Conservation (phyloP, 2,113 vertebrate genomes). For the Galemys pyrenaicus region DNA sequence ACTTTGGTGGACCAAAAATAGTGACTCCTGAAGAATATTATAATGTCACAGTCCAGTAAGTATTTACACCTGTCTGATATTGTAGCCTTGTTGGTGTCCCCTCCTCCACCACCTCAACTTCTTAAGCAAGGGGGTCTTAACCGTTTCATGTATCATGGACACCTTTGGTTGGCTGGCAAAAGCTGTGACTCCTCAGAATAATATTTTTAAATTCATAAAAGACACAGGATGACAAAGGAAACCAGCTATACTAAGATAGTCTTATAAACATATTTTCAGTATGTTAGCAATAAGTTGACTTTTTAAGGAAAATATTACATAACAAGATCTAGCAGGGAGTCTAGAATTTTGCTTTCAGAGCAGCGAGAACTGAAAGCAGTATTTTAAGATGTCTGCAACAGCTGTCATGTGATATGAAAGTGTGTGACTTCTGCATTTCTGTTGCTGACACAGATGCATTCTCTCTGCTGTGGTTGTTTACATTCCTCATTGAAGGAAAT, state of each 20-base stretch:
- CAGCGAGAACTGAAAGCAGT: neutral
- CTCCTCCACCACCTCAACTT: neutral
- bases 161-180: neutral
- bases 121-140: neutral
- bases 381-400: neutral
- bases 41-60: conserved; percentile 86
- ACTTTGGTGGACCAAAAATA: conserved; percentile 95
- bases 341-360: neutral
- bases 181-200: neutral
- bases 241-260: neutral
- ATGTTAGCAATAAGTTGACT: neutral
- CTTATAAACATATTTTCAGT: neutral
- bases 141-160: too few relatives aligned
- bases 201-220: neutral
- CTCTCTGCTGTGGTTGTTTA: neutral
- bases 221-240: neutral
- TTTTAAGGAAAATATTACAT: neutral
- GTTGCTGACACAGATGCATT: neutral
- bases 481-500: neutral
- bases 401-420: neutral
- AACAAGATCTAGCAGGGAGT: neutral
- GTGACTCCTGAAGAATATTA: conserved; percentile 94
- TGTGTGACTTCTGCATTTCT: neutral
- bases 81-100: accelerated
- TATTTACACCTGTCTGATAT: neutral